phyloP scores from a whole-genome alignment of 2,113 vertebrate species.

The Dunckerocampus dactyliophorus region DNA sequence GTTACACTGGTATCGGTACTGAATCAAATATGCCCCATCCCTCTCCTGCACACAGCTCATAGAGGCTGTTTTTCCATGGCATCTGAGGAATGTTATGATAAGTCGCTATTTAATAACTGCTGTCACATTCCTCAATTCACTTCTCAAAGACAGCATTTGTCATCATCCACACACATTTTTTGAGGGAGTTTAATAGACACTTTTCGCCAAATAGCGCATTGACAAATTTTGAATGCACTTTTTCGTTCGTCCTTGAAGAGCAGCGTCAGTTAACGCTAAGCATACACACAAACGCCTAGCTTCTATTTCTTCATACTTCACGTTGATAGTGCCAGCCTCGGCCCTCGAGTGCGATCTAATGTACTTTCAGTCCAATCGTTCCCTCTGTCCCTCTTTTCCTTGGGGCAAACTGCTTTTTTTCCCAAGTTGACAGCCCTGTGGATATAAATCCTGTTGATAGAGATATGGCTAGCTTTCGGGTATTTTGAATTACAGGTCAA shows the following conservation, averaged over 20 bases:
- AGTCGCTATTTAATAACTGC: no score
- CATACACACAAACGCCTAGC: conserved; percentile 10
- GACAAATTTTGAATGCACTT: conserved; percentile 3
- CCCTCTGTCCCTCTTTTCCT: background rate
- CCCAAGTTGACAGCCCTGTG: conserved; percentile 24
- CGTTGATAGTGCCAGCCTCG: conserved; percentile 29
- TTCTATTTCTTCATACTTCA: conserved; percentile 26
- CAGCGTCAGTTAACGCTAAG: conserved; percentile 2
- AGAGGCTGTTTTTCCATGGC: no score
- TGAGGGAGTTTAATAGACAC: no score
- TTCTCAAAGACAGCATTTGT: no score
- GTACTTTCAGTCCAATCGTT: conserved; percentile 17
- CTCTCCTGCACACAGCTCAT: no score
- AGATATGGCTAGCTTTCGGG: conserved; percentile 29
- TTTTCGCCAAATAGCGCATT: conserved; percentile 13
- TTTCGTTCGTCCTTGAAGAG: conserved; percentile 6
- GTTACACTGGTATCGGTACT: no score
- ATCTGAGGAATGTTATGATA: no score
- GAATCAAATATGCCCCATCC: no score
- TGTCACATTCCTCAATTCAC: no score
- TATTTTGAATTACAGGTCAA: conserved; percentile 42
- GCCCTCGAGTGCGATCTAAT: background rate
- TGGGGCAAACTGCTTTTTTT: conserved; percentile 34
- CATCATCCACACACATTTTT: no score
- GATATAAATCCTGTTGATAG: conserved; percentile 39